A percentile compares a stretch with the other conserved stretches of the same genome.
Evolutionary conservation across 1,140 invertebrate species (phyloP).

Genomic region (Microvelia longipes): DNA sequence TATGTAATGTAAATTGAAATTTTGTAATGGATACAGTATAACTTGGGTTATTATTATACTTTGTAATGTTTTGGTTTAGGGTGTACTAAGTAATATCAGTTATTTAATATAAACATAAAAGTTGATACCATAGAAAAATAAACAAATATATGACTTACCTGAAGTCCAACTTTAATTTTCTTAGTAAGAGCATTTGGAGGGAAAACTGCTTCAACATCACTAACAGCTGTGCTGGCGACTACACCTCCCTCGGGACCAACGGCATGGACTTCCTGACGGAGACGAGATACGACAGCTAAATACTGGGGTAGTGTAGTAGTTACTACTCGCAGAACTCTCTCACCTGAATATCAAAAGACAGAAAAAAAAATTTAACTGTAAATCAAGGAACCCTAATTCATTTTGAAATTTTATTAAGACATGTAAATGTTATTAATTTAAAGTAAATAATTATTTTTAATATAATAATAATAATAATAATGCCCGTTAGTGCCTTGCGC

Average conservation of each 20-base stretch:
- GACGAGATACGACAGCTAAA: conserved; percentile 82
- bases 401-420: neutral
- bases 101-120: no score
- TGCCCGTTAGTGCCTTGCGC: no score
- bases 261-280: conserved; percentile 82
- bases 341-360: neutral
- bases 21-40: no score
- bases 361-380: no score
- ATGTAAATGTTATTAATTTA: neutral
- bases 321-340: conserved; percentile 73
- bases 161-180: conserved; percentile 87
- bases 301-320: conserved; percentile 95
- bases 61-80: no score
- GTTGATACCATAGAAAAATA: no score
- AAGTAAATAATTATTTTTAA: neutral
- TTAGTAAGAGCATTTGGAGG: conserved; percentile 85
- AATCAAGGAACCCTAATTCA: neutral
- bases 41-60: no score
- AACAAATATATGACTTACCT: conserved; percentile 49
- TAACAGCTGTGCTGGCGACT: conserved; percentile 83
- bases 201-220: conserved; percentile 90
- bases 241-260: conserved; percentile 91
- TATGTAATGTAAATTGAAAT: no score
- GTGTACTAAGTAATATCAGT: no score
- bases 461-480: no score